These are phyloP conservation scores for Bombus ignitus DNA, from an alignment of 1,140 invertebrate genomes.

Conservation along the genomic window DNA sequence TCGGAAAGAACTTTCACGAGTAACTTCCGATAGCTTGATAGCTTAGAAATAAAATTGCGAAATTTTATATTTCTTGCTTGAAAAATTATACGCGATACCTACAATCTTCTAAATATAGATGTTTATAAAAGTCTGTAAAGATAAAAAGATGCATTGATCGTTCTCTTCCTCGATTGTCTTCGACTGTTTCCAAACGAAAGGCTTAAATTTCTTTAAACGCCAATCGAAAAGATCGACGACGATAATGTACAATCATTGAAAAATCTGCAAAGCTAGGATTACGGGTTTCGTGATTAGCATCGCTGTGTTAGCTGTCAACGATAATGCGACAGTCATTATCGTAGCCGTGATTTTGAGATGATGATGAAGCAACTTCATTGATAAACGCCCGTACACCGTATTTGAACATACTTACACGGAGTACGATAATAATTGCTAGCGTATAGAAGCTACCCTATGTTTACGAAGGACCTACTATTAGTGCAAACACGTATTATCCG, in stretches of 20 bases:
- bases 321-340: neutral
- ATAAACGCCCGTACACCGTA: slow-evolving; percentile 3
- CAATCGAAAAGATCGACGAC: neutral
- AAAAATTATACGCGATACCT: neutral
- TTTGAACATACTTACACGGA: slow-evolving; percentile 8
- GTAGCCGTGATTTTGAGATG: neutral
- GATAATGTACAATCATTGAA: neutral
- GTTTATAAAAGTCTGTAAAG: neutral
- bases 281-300: neutral
- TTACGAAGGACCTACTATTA: slow-evolving; percentile 65
- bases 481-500: slow-evolving; percentile 64
- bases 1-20: neutral
- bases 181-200: neutral
- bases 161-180: neutral
- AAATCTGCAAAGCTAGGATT: neutral
- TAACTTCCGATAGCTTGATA: neutral
- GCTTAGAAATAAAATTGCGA: neutral
- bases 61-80: neutral
- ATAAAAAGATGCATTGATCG: neutral
- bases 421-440: slow-evolving; percentile 62
- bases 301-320: neutral
- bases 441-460: slow-evolving; percentile 54
- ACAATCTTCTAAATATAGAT: neutral
- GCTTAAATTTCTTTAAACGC: neutral
- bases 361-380: slow-evolving; percentile 36